These are phyloP conservation scores for Halocaridina rubra DNA, from an alignment of 2,888 invertebrate genomes.

Conservation along the genomic window DNA sequence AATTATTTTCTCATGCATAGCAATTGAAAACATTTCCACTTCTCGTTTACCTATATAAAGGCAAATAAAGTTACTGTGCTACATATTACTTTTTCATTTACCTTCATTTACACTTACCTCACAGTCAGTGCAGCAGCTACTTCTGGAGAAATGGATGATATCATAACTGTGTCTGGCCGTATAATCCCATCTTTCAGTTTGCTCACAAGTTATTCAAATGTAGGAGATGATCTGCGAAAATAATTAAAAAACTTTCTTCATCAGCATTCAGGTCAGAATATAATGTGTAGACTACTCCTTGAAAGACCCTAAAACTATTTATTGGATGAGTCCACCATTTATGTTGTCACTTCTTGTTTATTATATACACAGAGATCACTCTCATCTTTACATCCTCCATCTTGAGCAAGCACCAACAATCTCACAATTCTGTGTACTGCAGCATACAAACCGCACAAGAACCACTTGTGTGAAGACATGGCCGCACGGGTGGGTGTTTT, in stretches of 20 bases:
- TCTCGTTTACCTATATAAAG: slow-evolving; percentile 19
- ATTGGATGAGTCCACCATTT: not conserved
- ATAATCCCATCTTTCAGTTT: slow-evolving; percentile 28
- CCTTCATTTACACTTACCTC: slow-evolving; percentile 5
- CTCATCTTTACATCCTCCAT: not conserved
- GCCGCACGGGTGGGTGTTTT: too few species aligned
- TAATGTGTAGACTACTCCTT: slow-evolving; percentile 15
- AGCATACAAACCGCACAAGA: not conserved
- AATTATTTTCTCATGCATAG: slow-evolving; percentile 15
- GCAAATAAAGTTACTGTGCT: slow-evolving; percentile 20
- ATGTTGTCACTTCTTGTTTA: not conserved
- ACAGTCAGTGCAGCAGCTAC: slow-evolving; percentile 25
- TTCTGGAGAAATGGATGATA: slow-evolving; percentile 21
- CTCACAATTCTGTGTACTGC: not conserved
- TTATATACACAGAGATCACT: not conserved
- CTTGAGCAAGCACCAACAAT: not conserved
- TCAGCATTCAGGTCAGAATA: slow-evolving; percentile 15
- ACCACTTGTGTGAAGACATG: not conserved
- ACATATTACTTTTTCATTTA: slow-evolving; percentile 24
- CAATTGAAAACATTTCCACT: not conserved
- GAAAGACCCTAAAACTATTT: not conserved
- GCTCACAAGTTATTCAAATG: slow-evolving; percentile 24
- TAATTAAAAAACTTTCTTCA: slow-evolving; percentile 13
- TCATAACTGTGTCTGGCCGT: slow-evolving; percentile 24
- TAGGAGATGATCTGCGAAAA: not conserved